Percentiles rank a stretch among this genome's conserved stretches.
These are phyloP conservation scores for Notamacropus eugenii DNA, from an alignment of 2,797 vertebrate genomes.

Conservation along the genomic window DNA sequence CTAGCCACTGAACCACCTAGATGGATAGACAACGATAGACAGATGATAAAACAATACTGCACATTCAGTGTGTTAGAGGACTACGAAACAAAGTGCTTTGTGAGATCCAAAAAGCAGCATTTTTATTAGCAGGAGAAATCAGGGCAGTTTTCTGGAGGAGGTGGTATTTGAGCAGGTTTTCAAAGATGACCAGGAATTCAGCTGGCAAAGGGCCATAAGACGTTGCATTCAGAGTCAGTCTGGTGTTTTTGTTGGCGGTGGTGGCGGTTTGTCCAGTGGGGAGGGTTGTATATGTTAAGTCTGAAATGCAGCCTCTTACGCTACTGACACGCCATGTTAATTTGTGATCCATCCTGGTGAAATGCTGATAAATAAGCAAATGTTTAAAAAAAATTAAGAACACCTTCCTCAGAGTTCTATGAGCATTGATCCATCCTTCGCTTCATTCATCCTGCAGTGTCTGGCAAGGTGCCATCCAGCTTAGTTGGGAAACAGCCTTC, in stretches of 20 bases:
- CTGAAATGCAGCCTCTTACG: background rate
- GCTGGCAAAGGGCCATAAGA: background rate
- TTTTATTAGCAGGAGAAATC: background rate
- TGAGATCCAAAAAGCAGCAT: background rate
- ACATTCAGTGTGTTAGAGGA: background rate
- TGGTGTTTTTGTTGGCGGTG: background rate
- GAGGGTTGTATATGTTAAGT: background rate
- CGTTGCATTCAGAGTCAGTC: background rate
- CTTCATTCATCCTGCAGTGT: background rate
- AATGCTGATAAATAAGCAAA: background rate
- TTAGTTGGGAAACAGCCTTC: constrained; percentile 17
- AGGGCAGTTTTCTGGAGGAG: background rate
- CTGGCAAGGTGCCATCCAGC: background rate
- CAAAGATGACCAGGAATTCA: background rate
- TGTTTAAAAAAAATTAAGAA: background rate
- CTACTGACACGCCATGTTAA: background rate
- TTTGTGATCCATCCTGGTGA: background rate
- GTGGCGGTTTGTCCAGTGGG: background rate
- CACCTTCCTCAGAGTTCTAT: background rate
- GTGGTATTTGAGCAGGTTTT: background rate
- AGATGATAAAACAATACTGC: background rate
- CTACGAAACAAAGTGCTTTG: background rate
- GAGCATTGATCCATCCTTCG: background rate
- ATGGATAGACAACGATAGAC: background rate
- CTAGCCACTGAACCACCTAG: background rate